Base-by-base conservation (phyloP, 2,888 invertebrate species). In the Aspidiotus destructor region DNA sequence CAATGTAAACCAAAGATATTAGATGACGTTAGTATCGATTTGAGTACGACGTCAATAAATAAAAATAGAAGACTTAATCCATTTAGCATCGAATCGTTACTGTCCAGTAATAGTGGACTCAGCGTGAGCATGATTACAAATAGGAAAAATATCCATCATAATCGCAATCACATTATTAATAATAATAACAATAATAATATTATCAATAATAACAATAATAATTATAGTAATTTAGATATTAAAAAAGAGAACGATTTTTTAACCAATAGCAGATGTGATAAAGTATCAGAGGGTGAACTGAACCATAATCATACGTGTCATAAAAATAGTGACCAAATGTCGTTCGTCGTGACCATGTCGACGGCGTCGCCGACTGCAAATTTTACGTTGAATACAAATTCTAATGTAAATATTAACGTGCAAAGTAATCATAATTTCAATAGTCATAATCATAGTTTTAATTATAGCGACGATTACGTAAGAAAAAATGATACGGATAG, bases 81-180 rank as follows among this genome's bases (percentile, higher is more conserved):
- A 63, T 92, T 92, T 81, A 91, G 91, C 80, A 92, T 92, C 84
- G 92, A 92, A 77, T 90, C 90, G 70, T 80, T 92, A 74, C 82
- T 92, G 75, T 87, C 87, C 75, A 86, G 84, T 52, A 71, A 70
- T 55, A 71, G 68, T 40, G 42, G 62, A 8, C 65, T 63, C 62
- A 61, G 54, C 42, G 54, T 53, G 17, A 69, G 62, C 61, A 61
- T 62, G 61, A 62, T 62, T 17, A 41, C 62, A 9, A 58, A 11
- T n/a, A 60, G 17, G 11, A n/a, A 17, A n/a, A 67, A 57, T 60
- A 44, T 44, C 60, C 9, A 41, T 28, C 16, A 9, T 11, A 16
- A 16, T 48, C 15, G 11, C 10, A 48, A 40, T 60, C n/a, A 52
- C 40, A 62, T 3, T 48, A 16, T 13, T 52, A 52, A 48, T 62